Evolutionary conservation across 2,797 vertebrate species (phyloP), one percentile per base, ranked within the genome.

Genomic region (Gymnocypris eckloni): DNA sequence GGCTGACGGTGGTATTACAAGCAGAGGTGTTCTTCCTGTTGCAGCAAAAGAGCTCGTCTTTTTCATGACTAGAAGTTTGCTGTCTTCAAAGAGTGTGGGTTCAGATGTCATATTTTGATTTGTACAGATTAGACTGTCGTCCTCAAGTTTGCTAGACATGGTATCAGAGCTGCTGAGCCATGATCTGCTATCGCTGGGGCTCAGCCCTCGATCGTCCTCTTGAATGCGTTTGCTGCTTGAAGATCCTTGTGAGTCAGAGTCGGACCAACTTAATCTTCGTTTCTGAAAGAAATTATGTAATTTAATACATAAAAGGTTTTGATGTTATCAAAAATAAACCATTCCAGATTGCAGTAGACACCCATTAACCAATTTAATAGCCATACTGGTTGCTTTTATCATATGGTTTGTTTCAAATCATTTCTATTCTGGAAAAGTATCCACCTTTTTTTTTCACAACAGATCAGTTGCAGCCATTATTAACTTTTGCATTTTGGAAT

Each of bases 261-360:
- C 91, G 2, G 89, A 88, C 91, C 94, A 95, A 92, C 90, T 94
- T 88, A 95, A 85, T 85, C 94, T 94, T 89, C 94, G 92, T 72
- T 94, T 96, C 95, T 95, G 69, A 45, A 59, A 83, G 39, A 85
- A 88, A 76, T 22, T 22, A 16, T 48, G 11, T 8, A 20, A 20
- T 45, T 52, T 12, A 6, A 37, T 37, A 28, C 18, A 20, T 9
- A 4, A 12, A 20, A 45, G 10, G 6, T 7, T 79, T 81, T 69
- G 28, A 37, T 72, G 6, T 66, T 10, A 12, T 50, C 10, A 13
- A 80, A 64, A 77, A 1, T 20, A 48, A 84, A 45, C 2, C 22
- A 39, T 64, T 79, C 22, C 28, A 43, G 56, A 79, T 59, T 45
- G 43, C 6, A n/a, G n/a, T 28, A 48, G 59, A 43, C 22, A 12